Base-by-base conservation (phyloP, 2,888 invertebrate species). In the Patella caerulea region DNA sequence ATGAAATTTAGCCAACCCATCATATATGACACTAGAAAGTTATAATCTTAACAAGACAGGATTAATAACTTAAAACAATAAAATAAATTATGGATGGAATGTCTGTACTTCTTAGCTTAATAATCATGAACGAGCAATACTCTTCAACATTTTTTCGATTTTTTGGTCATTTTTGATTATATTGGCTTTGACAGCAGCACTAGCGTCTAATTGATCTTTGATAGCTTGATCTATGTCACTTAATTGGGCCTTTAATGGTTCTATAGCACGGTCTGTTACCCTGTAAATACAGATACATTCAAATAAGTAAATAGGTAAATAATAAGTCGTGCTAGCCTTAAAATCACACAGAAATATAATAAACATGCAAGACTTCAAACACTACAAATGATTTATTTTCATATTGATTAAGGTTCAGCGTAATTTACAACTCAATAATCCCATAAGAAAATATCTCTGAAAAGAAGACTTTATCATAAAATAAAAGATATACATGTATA, bases 161-260 rank as follows among this genome's bases (percentile, higher is more conserved):
- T 95, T 95, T 79, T 94, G 93, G 81, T 96, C 95, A 91, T 96
- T 97, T 91, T 94, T 94, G 82, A 96, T 93, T 83, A 97, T 95
- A 88, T 95, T 95, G 81, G 95, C 94, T 91, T 96, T 96, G 74
- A 90, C 88, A 34, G 91, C 90, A 75, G 91, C 91, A 74, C 92
- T 92, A 19, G 90, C 88, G 78, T 91, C 92, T 72, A 91, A 83
- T 81, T 92, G 91, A 79, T 96, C 95, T 81, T 93, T 93, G 81
- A 97, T 95, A 80, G 94, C 95, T n/a, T 93, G 92, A 79, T 96
- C 95, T 56, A 97, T 92, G 85, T 96, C 95, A 75, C 94, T 93
- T 75, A 97, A 92, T 90, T 96, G 95, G 76, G 94, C 93, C 87
- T 95, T 94, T 89, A 97, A 93, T 1, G 96, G 96, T 89, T 95